Evolutionary conservation across 2,113 vertebrate species (phyloP).

Genomic region (Coracopsis vasa): DNA sequence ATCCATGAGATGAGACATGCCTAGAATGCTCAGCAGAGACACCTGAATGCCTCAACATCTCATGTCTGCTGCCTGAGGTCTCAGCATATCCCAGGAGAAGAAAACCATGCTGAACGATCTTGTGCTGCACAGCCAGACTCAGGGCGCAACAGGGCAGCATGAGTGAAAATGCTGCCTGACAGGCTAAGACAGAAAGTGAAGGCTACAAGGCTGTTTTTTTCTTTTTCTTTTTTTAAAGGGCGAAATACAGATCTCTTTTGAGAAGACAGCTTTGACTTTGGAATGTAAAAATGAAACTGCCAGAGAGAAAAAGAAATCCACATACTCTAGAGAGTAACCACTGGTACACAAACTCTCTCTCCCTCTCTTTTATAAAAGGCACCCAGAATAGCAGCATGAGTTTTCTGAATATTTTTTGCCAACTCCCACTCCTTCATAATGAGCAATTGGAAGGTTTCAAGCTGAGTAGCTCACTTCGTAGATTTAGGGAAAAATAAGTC

Average conservation of each 20-base stretch:
- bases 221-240: neutral
- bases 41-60: accelerated
- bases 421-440: slow-evolving; percentile 32
- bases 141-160: neutral
- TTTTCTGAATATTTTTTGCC: slow-evolving; percentile 15
- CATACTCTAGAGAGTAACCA: neutral
- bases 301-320: neutral
- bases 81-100: neutral
- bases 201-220: neutral
- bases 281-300: neutral
- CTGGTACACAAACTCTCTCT: neutral
- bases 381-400: neutral
- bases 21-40: neutral
- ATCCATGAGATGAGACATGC: neutral
- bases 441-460: slow-evolving; percentile 47
- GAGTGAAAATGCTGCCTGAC: neutral
- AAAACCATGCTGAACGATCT: neutral
- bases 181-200: neutral
- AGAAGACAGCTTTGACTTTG: neutral
- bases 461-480: neutral
- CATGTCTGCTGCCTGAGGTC: neutral
- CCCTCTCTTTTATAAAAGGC: neutral
- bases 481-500: slow-evolving; percentile 42
- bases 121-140: neutral
- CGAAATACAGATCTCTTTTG: neutral